Evolutionary conservation across 2,797 vertebrate genomes (phyloP).

Genomic region (Margarornis squamiger): DNA sequence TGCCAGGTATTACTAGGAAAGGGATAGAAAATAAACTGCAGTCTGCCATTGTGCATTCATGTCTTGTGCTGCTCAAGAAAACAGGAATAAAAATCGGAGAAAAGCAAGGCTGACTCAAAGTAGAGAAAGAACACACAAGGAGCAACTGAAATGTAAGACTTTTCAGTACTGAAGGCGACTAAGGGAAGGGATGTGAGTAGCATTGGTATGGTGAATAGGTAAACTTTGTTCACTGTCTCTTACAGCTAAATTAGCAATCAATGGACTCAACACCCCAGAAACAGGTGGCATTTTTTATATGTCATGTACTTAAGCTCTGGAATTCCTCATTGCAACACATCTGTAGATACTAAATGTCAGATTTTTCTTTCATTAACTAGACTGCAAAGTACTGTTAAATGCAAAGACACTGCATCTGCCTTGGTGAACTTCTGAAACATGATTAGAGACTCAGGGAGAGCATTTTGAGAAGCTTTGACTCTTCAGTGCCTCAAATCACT

Average conservation of each 20-base stretch:
- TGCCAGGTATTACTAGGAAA: background rate
- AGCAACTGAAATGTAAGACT: background rate
- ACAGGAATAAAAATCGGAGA: background rate
- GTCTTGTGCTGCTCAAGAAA: background rate
- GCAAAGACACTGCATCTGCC: background rate
- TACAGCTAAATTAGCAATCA: background rate
- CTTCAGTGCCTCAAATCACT: background rate
- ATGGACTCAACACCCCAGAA: background rate
- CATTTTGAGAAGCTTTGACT: background rate
- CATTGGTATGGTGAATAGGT: background rate
- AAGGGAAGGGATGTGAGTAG: background rate
- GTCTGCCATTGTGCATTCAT: background rate
- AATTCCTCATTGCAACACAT: background rate
- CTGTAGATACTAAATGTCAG: background rate
- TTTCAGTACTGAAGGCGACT: background rate
- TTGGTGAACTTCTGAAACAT: background rate
- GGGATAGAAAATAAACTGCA: background rate
- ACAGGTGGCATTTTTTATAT: background rate
- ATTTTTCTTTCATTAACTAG: background rate
- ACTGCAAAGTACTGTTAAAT: background rate
- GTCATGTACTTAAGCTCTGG: background rate
- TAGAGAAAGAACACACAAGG: background rate
- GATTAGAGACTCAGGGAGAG: background rate
- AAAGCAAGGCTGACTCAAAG: background rate
- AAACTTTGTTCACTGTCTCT: background rate